Conservation (phyloP, 2,888 invertebrate genomes). For the Drosophila algonquin region DNA sequence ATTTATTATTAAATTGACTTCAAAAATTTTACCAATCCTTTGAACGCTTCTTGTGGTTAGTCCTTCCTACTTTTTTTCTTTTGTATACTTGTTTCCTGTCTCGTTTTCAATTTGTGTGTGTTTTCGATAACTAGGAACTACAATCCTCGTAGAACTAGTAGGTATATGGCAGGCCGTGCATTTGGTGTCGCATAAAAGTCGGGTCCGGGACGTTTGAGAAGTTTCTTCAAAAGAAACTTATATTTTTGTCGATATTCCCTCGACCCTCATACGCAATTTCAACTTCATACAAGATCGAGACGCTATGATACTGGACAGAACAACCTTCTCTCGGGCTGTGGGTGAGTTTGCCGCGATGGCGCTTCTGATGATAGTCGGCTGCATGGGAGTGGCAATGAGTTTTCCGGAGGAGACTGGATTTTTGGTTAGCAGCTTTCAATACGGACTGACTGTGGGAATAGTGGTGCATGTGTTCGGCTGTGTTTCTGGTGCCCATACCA, state of each 20-base stretch:
- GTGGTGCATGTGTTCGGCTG: slow-evolving; percentile 67
- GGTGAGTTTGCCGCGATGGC: slow-evolving; percentile 52
- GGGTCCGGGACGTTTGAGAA: background rate
- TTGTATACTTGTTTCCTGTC: background rate
- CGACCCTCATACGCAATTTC: background rate
- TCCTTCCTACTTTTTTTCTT: no score
- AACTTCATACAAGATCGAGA: background rate
- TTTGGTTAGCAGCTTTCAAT: slow-evolving; percentile 44
- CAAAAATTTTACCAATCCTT: background rate
- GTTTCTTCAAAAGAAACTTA: background rate
- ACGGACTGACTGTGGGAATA: slow-evolving; percentile 54
- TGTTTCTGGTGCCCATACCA: slow-evolving; percentile 68
- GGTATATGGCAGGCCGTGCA: background rate
- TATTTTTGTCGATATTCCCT: background rate
- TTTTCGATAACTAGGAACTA: no score
- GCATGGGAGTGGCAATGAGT: slow-evolving; percentile 43
- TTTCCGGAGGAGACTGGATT: slow-evolving; percentile 3
- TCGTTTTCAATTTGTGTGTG: background rate
- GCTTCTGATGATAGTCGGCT: slow-evolving; percentile 50
- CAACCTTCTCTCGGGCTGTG: slow-evolving; percentile 46
- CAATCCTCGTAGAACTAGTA: no score
- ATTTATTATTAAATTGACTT: slow-evolving; percentile 71
- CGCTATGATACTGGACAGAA: slow-evolving; percentile 21
- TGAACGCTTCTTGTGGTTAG: background rate
- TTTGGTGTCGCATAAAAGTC: background rate